These are phyloP conservation scores for Tholera decimalis DNA, from an alignment of 2,888 invertebrate genomes.

Conservation along the genomic window DNA sequence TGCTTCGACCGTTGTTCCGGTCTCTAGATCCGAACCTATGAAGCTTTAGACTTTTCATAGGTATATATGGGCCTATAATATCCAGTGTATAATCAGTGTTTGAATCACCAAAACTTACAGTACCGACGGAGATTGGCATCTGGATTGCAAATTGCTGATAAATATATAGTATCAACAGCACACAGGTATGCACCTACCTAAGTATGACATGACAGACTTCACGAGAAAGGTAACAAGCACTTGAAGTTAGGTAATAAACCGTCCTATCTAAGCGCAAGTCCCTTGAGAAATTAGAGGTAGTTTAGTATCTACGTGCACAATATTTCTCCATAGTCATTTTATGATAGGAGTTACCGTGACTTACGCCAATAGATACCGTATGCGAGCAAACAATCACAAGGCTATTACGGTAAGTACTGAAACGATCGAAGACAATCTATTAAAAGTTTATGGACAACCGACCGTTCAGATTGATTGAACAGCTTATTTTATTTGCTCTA, in stretches of 20 bases:
- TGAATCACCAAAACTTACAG: background rate
- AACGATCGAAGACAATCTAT: constrained; percentile 85
- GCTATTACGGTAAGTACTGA: constrained; percentile 84
- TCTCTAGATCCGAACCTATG: background rate
- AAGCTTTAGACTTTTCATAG: background rate
- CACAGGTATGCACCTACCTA: background rate
- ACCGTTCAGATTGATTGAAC: constrained; percentile 81
- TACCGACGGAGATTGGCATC: background rate
- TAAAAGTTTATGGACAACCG: constrained; percentile 82
- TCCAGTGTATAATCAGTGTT: too few species aligned
- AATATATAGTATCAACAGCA: constrained; percentile 18
- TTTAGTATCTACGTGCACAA: constrained; percentile 52
- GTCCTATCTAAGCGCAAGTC: constrained; percentile 49
- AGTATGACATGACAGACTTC: constrained; percentile 15
- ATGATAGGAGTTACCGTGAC: constrained; percentile 63
- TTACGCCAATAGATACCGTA: constrained; percentile 61
- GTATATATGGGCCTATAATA: too few species aligned
- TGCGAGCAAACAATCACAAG: constrained; percentile 73
- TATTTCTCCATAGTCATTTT: constrained; percentile 61
- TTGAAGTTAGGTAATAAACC: constrained; percentile 49
- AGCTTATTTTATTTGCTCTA: constrained; percentile 81
- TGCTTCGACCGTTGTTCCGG: background rate
- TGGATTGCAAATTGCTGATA: constrained; percentile 11
- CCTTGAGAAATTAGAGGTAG: constrained; percentile 61
- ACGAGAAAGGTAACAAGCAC: constrained; percentile 35